Evolutionary conservation across 2,888 invertebrate genomes (phyloP).

Genomic region (Cantharis nigra): DNA sequence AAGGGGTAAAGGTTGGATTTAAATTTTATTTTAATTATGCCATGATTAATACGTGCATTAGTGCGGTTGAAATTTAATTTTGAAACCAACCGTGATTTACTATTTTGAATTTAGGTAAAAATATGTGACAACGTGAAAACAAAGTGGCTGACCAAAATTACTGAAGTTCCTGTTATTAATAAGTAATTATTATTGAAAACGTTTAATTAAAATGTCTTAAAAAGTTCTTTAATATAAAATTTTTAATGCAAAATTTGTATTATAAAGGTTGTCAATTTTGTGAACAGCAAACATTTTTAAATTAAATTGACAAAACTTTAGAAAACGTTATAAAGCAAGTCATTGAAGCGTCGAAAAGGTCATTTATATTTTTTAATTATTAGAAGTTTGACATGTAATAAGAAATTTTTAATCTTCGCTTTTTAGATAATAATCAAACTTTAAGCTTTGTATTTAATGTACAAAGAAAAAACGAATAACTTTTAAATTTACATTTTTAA

Average conservation of each 20-base stretch:
- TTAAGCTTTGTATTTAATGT: neutral
- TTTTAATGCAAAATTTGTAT: constrained; percentile 23
- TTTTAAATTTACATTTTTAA: neutral
- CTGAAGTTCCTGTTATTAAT: neutral
- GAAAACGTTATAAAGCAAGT: constrained; percentile 19
- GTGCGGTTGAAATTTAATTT: neutral
- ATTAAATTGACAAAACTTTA: constrained; percentile 25
- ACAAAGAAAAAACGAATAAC: neutral
- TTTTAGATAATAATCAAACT: neutral
- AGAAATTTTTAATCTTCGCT: neutral
- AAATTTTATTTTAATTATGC: neutral
- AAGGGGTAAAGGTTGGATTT: neutral
- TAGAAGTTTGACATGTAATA: neutral
- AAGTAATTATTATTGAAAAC: constrained; percentile 21
- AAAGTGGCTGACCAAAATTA: neutral
- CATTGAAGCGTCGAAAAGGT: constrained; percentile 11
- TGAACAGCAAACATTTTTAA: constrained; percentile 6
- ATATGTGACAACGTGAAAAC: neutral
- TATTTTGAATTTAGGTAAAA: neutral
- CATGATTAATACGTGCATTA: neutral
- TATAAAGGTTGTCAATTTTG: constrained; percentile 2
- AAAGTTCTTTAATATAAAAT: constrained; percentile 24
- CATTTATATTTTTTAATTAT: neutral
- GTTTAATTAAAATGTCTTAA: constrained; percentile 27
- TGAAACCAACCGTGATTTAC: neutral